Conservation (phyloP, 1,140 invertebrate genomes). For the Callitettix versicolor region DNA sequence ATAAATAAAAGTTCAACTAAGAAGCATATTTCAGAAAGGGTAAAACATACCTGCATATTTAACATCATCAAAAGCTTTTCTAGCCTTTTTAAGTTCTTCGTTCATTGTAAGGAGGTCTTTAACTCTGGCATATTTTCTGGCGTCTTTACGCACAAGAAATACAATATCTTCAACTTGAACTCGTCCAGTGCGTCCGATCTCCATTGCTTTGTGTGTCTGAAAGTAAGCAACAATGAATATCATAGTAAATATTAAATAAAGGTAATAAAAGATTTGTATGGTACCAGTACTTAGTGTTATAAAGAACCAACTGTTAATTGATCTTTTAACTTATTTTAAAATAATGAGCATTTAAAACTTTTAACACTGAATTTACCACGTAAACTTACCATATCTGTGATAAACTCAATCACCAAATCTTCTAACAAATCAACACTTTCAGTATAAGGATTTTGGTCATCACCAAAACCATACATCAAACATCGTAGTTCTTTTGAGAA, state of each 20-base stretch:
- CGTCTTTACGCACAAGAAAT: conserved; percentile 95
- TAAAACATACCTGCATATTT: conserved; percentile 63
- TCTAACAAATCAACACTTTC: conserved; percentile 97
- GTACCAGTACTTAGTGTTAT: too few relatives aligned
- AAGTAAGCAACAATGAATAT: conserved; percentile 29
- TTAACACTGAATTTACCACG: too few relatives aligned
- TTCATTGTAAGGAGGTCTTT: conserved; percentile 97
- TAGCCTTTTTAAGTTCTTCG: conserved; percentile 95
- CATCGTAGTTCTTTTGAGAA: conserved; percentile 89
- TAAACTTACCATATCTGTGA: conserved; percentile 77
- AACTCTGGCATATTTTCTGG: conserved; percentile 93
- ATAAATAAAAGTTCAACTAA: too few relatives aligned
- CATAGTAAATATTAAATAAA: too few relatives aligned
- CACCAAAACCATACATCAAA: conserved; percentile 99
- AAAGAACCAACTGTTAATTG: too few relatives aligned
- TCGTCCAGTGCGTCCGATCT: conserved; percentile 85
- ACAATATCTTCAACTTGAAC: conserved; percentile 98
- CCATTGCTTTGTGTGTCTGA: conserved; percentile 82
- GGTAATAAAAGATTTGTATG: too few relatives aligned
- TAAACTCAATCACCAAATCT: conserved; percentile 96
- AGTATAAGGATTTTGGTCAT: conserved; percentile 97
- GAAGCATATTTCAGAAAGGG: too few relatives aligned
- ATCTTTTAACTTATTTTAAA: too few relatives aligned
- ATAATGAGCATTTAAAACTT: too few relatives aligned
- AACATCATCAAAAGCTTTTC: conserved; percentile 99